A percentile compares a stretch with the other conserved stretches of the same genome.
Evolutionary conservation across 2,888 invertebrate genomes (phyloP).

Genomic region (Synanthedon tipuliformis): DNA sequence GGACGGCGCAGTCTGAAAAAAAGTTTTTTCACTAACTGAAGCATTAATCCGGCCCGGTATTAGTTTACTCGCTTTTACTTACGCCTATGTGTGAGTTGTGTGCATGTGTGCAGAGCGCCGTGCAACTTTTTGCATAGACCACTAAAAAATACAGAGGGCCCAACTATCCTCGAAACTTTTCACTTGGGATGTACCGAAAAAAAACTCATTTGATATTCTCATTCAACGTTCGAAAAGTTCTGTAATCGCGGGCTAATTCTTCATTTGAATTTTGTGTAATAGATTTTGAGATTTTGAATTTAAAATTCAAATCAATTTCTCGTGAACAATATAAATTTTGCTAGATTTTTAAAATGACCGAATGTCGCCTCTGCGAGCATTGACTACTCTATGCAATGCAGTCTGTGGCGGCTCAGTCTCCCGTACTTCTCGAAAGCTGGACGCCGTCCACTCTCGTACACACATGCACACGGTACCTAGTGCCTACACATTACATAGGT

Average conservation of each 20-base stretch:
- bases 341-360: too few relatives aligned
- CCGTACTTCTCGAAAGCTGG: constrained; percentile 55
- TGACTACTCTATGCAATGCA: constrained; percentile 29
- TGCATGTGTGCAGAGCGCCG: constrained; percentile 50
- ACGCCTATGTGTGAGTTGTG: constrained; percentile 40
- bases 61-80: constrained; percentile 66
- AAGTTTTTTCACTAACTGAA: constrained; percentile 72
- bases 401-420: constrained; percentile 41
- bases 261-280: too few relatives aligned
- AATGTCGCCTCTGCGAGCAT: neutral
- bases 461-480: constrained; percentile 13
- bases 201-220: constrained; percentile 19
- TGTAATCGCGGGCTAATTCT: neutral
- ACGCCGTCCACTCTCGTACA: constrained; percentile 57
- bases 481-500: constrained; percentile 13
- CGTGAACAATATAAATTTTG: too few relatives aligned
- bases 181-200: constrained; percentile 10
- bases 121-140: constrained; percentile 61
- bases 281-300: too few relatives aligned
- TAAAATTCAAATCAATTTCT: too few relatives aligned
- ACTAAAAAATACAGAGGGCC: constrained; percentile 31
- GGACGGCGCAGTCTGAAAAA: constrained; percentile 68
- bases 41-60: constrained; percentile 70
- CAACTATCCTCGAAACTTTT: constrained; percentile 4
- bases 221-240: constrained; percentile 3